Conservation (phyloP, 2,797 vertebrate genomes). For the Urophycis tenuis region DNA sequence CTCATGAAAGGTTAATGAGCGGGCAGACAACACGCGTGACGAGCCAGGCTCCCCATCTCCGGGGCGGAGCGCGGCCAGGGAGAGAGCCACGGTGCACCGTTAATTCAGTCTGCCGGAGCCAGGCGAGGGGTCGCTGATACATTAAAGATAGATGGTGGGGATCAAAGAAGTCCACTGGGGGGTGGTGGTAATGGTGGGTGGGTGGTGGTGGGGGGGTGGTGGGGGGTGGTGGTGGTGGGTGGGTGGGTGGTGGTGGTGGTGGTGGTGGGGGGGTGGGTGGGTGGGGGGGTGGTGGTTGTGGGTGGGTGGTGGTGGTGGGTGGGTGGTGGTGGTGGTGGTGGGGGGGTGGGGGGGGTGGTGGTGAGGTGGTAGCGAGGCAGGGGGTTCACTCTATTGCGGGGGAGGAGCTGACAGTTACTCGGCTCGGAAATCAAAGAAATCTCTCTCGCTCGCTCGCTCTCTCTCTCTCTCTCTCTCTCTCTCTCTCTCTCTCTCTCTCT, state of each 20-base stretch:
- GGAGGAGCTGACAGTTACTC: slow-evolving; percentile 11
- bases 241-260: background rate
- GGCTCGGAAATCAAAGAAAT: slow-evolving; percentile 7
- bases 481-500: slow-evolving; percentile 5
- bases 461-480: slow-evolving; percentile 2
- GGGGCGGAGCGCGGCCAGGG: slow-evolving; percentile 24
- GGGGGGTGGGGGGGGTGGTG: background rate
- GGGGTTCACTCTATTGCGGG: slow-evolving; percentile 14
- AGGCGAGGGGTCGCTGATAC: slow-evolving; percentile 15
- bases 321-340: background rate
- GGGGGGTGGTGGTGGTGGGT: slow-evolving; percentile 8
- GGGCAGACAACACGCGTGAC: slow-evolving; percentile 42
- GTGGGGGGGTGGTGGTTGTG: background rate
- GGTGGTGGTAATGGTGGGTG: background rate
- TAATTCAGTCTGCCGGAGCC: slow-evolving; percentile 15
- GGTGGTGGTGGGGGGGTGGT: slow-evolving; percentile 1
- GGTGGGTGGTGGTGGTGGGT: background rate
- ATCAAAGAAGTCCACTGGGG: slow-evolving; percentile 9
- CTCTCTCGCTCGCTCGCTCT: slow-evolving; percentile 1
- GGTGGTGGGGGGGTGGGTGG: slow-evolving; percentile 6
- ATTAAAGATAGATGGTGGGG: slow-evolving; percentile 19
- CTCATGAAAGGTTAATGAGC: slow-evolving; percentile 63
- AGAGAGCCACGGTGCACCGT: slow-evolving; percentile 15
- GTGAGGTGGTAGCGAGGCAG: slow-evolving; percentile 10
- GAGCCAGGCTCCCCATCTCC: slow-evolving; percentile 23